Base-by-base conservation (phyloP, 2,888 invertebrate genomes). In the Notodonta dromedarius region DNA sequence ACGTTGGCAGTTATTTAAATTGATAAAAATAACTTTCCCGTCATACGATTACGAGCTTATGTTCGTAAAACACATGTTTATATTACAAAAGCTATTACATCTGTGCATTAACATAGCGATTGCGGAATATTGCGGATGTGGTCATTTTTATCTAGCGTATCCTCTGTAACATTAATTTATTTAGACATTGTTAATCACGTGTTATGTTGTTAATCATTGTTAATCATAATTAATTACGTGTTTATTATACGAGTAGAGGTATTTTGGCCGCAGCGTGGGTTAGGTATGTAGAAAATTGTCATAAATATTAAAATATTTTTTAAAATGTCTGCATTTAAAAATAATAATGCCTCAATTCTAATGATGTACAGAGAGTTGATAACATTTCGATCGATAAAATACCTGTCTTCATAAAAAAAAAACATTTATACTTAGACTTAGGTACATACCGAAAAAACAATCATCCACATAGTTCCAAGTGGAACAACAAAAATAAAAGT, bases 111-210 rank as follows among this genome's bases (percentile, higher is more conserved):
- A 71, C 67, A 61, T 61, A 66, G 67, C 73, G 65, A 70, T 76
- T 67, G 67, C 79, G 86, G 87, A 86, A 80, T 85, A 70, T 76
- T 67, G 67, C 79, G 86, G 87, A 86, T 81, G 86, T 77, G 85
- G 85, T 83, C 58, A 66, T 69, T 68, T 78, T 83, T 81, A 81
- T 75, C 76, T 73, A 69, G 66, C 72, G 67, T 69, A 64, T 69
- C 69, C 63, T 44, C 50, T 55, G 24, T 70, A 69, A 73, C 76
- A 78, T 66, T 74, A 65, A 63, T 61, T 55, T 62, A 63, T 66
- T 73, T 70, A 71, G 68, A 74, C 66, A 75, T 55, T 46, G 62
- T 59, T 63, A 63, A 60, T 62, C 67, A 40, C 24, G 62, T 63
- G 62, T 63, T 67, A 65, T 24, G 24, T 24, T 24, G 24, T 24